A percentile compares a stretch with the other conserved stretches of the same genome.
These are phyloP conservation scores for Oceanodroma leucorhoa DNA, from an alignment of 2,797 vertebrate genomes.

Conservation along the genomic window DNA sequence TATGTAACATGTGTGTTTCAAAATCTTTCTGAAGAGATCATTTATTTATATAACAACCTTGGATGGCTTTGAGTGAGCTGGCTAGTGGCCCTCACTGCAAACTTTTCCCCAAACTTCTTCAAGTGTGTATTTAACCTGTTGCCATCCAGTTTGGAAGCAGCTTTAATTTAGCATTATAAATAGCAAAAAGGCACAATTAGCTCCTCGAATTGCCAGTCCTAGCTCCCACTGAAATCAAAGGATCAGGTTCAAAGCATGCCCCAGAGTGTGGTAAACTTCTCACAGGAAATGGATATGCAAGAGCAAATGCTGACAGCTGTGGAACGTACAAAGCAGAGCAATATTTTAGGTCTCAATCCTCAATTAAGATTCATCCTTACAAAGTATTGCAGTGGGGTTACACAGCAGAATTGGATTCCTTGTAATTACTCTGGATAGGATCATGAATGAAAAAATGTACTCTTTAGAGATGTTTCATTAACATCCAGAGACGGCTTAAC, in stretches of 20 bases:
- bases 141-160: neutral
- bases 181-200: slow-evolving; percentile 22
- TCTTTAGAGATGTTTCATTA: slow-evolving; percentile 13
- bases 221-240: slow-evolving; percentile 40
- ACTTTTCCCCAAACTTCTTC: neutral
- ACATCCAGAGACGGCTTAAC: neutral
- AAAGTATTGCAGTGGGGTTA: slow-evolving; percentile 5
- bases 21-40: neutral
- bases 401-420: slow-evolving; percentile 42
- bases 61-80: neutral
- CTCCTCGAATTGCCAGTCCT: neutral
- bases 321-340: slow-evolving; percentile 14
- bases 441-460: slow-evolving; percentile 27
- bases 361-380: slow-evolving; percentile 37
- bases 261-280: slow-evolving; percentile 50
- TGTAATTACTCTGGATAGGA: slow-evolving; percentile 25
- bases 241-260: slow-evolving; percentile 43
- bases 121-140: slow-evolving; percentile 14
- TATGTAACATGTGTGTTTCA: neutral
- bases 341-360: slow-evolving; percentile 32
- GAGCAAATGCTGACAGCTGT: slow-evolving; percentile 31
- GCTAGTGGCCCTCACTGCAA: neutral
- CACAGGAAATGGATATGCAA: slow-evolving; percentile 38
- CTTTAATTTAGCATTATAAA: slow-evolving; percentile 26
- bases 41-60: neutral